These are phyloP conservation scores for Laterallus jamaicensis DNA, from an alignment of 2,113 vertebrate genomes.

Conservation along the genomic window DNA sequence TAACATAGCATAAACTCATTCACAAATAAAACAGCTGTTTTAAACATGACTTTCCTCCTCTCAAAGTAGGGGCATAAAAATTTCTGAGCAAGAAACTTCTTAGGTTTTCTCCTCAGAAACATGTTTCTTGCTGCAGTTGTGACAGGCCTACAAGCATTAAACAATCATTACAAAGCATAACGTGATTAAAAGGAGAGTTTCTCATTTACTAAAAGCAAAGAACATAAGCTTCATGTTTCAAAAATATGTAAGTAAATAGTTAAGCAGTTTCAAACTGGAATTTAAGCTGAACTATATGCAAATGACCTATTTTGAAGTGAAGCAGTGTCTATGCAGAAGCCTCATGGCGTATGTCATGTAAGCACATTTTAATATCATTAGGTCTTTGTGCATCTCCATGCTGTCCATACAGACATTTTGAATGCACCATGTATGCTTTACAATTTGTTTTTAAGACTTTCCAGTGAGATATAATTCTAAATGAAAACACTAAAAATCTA, in stretches of 20 bases:
- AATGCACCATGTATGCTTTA: not conserved
- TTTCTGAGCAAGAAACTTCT: not conserved
- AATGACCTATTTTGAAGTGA: not conserved
- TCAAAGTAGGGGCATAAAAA: not conserved
- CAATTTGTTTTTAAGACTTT: not conserved
- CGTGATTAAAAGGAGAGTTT: not conserved
- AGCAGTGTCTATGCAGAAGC: not conserved
- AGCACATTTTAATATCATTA: not conserved
- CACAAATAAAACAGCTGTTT: not conserved
- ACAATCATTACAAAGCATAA: not conserved
- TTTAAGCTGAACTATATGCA: not conserved
- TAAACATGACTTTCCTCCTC: not conserved
- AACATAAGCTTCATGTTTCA: not conserved
- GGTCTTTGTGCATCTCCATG: not conserved
- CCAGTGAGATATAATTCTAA: not conserved
- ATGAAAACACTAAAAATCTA: not conserved
- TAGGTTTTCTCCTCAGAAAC: rapidly evolving
- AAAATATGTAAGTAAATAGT: not conserved
- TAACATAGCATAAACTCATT: not conserved
- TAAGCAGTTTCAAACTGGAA: not conserved
- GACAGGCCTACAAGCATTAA: rapidly evolving
- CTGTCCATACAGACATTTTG: not conserved
- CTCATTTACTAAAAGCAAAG: not conserved
- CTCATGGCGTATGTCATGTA: not conserved
- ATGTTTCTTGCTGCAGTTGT: not conserved